A percentile compares a stretch with the other conserved stretches of the same genome.
These are phyloP conservation scores for Darwinula stevensoni DNA, from an alignment of 2,888 invertebrate genomes.

Conservation along the genomic window DNA sequence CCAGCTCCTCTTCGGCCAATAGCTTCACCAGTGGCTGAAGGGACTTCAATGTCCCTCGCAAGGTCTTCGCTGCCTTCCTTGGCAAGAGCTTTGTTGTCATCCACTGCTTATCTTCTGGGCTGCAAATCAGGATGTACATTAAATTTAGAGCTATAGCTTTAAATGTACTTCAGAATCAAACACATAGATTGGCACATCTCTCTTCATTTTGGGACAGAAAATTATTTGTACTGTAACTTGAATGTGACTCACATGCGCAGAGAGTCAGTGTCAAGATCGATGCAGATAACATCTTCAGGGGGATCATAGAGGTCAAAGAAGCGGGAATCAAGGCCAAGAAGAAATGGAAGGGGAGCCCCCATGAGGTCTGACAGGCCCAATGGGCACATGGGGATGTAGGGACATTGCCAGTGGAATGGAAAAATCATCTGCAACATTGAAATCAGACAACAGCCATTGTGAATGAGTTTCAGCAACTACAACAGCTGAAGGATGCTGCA, in stretches of 20 bases:
- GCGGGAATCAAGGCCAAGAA: constrained; percentile 85
- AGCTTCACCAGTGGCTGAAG: too few relatives aligned
- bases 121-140: constrained; percentile 18
- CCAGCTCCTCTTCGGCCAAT: too few relatives aligned
- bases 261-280: constrained; percentile 62
- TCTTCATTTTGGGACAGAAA: too few relatives aligned
- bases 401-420: constrained; percentile 99
- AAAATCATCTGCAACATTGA: constrained; percentile 35
- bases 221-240: too few relatives aligned
- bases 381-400: constrained; percentile 95
- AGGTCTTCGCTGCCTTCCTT: constrained; percentile 43
- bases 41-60: too few relatives aligned
- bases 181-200: neutral
- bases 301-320: constrained; percentile 94
- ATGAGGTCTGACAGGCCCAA: constrained; percentile 78
- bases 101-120: constrained; percentile 61
- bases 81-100: constrained; percentile 50
- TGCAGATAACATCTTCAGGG: constrained; percentile 83
- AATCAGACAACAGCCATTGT: neutral
- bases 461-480: neutral
- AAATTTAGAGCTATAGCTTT: neutral
- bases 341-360: constrained; percentile 85
- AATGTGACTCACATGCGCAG: constrained; percentile 3
- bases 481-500: too few relatives aligned
- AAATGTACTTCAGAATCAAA: constrained; percentile 6